A percentile compares a stretch with the other conserved stretches of the same genome.
Evolutionary conservation across 2,113 vertebrate species (phyloP).

Genomic region (Pedetes capensis): DNA sequence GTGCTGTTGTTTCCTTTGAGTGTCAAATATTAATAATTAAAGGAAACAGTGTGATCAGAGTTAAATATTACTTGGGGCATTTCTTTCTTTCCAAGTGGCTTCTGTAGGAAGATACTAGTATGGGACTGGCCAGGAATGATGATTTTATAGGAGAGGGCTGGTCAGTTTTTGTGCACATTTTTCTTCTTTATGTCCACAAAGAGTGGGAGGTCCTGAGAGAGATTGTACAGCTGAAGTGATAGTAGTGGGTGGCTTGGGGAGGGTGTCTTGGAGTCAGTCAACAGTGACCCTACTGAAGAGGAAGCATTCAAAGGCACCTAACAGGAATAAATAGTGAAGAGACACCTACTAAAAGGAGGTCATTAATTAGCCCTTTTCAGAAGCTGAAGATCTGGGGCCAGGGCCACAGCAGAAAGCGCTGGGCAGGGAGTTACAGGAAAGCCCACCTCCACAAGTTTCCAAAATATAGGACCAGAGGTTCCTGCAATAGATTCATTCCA

Average conservation of each 20-base stretch:
- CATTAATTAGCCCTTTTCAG: too few relatives aligned
- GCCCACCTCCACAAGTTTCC: not conserved
- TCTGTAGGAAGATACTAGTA: not conserved
- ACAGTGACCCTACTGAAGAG: not conserved
- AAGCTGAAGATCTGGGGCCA: not conserved
- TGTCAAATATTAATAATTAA: conserved; percentile 62
- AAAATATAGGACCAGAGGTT: not conserved
- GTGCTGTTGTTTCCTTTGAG: not conserved
- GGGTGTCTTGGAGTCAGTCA: not conserved
- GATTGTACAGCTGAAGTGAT: not conserved
- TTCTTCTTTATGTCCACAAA: not conserved
- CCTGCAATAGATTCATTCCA: not conserved
- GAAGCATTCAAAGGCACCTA: not conserved
- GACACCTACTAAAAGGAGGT: too few relatives aligned
- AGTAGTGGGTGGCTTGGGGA: fast-evolving
- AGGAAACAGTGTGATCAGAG: conserved; percentile 45
- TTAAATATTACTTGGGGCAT: conserved; percentile 47
- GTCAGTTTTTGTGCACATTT: not conserved
- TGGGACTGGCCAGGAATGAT: not conserved
- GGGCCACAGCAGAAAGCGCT: not conserved
- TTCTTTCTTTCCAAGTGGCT: conserved; percentile 5
- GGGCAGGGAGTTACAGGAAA: not conserved
- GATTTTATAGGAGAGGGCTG: not conserved
- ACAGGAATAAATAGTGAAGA: not conserved
- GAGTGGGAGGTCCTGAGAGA: not conserved